Conservation (phyloP, 2,113 vertebrate species). For the Pelmatolapia mariae region DNA sequence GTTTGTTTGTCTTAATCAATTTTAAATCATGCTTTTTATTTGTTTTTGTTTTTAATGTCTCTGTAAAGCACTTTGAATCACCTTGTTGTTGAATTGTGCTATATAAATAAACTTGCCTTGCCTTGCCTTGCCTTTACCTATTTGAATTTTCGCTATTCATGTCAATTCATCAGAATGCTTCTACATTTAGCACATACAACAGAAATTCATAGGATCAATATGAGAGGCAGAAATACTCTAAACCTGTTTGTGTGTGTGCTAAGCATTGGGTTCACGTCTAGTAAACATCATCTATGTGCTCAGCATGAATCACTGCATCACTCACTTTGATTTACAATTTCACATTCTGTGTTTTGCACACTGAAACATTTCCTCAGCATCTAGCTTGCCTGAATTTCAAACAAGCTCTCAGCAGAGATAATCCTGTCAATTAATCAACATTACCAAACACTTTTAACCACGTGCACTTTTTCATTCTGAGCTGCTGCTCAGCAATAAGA, state of each 20-base stretch:
- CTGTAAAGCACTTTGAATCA: too few species aligned
- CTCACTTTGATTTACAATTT: slow-evolving; percentile 11
- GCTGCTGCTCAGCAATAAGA: neutral
- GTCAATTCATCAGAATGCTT: neutral
- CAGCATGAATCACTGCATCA: neutral
- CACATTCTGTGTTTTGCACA: neutral
- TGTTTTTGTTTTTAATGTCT: too few species aligned
- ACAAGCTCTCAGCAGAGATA: neutral
- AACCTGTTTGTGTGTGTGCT: neutral
- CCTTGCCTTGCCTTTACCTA: too few species aligned
- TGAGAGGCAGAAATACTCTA: neutral
- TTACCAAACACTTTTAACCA: neutral
- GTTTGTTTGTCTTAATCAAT: too few species aligned
- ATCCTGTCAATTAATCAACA: slow-evolving; percentile 7
- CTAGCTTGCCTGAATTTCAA: neutral
- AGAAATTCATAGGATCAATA: neutral
- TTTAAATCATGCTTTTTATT: too few species aligned
- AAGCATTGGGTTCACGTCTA: neutral
- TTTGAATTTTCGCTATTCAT: neutral
- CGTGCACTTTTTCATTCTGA: neutral
- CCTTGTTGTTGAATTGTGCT: too few species aligned
- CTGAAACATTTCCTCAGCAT: neutral
- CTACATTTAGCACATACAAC: neutral
- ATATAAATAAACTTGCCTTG: too few species aligned
- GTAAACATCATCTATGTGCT: neutral